These are phyloP conservation scores for Eugnorisma glareosa DNA, from an alignment of 2,888 invertebrate genomes.

Conservation along the genomic window DNA sequence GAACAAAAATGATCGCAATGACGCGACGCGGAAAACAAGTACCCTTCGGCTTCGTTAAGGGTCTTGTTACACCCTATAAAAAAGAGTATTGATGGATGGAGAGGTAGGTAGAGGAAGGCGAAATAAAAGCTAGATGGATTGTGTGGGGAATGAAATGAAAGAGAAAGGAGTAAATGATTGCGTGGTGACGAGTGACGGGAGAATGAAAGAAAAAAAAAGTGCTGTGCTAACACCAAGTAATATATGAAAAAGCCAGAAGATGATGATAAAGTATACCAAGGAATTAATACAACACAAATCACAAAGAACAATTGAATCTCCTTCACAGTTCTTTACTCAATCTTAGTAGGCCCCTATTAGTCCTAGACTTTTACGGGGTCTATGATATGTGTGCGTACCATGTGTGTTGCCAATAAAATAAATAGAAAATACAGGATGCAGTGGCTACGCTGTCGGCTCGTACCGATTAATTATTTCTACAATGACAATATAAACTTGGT, in stretches of 20 bases:
- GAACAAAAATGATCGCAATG: too few species aligned
- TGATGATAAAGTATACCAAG: background rate
- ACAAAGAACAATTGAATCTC: background rate
- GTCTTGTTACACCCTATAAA: too few species aligned
- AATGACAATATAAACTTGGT: constrained; percentile 7
- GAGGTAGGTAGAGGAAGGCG: background rate
- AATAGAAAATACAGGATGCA: constrained; percentile 50
- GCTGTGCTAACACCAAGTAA: background rate
- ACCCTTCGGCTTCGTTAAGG: too few species aligned
- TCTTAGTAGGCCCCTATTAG: constrained; percentile 12
- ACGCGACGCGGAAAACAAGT: too few species aligned
- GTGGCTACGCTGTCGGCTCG: constrained; percentile 29
- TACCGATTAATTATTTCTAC: constrained; percentile 49
- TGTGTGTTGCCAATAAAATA: constrained; percentile 55
- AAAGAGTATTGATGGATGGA: background rate
- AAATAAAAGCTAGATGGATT: background rate
- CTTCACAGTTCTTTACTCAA: constrained; percentile 11
- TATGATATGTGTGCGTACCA: constrained; percentile 34
- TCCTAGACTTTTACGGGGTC: constrained; percentile 43
- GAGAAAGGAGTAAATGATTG: background rate
- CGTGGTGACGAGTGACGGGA: background rate
- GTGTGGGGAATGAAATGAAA: background rate
- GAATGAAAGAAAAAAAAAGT: background rate
- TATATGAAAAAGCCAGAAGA: background rate
- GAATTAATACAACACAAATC: background rate